Conservation (phyloP, 2,888 invertebrate species). For the Phasia obesa region DNA sequence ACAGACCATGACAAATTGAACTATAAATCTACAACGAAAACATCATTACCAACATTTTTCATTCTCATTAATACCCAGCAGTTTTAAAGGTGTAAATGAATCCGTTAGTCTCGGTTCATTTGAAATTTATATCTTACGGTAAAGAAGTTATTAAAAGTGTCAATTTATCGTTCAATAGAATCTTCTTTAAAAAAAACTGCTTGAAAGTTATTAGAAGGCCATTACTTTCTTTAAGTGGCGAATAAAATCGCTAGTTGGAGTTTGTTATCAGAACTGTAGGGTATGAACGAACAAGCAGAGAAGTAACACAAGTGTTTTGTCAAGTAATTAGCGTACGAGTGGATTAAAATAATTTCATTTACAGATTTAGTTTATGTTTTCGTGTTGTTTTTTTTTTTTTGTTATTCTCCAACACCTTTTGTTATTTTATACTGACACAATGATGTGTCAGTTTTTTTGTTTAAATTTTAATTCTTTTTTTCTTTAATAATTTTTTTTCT, state of each 20-base stretch:
- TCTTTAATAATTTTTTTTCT: background rate
- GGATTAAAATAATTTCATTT: constrained; percentile 69
- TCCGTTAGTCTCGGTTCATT: too few relatives aligned
- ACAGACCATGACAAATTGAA: constrained; percentile 14
- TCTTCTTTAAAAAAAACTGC: too few relatives aligned
- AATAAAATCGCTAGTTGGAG: background rate
- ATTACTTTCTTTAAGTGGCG: background rate
- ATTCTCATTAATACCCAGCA: constrained; percentile 19
- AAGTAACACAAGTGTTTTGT: constrained; percentile 48
- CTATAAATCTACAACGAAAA: constrained; percentile 6
- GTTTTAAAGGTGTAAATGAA: background rate
- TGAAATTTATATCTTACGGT: too few relatives aligned
- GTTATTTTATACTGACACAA: constrained; percentile 2
- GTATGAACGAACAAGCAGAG: background rate
- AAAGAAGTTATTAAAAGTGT: too few relatives aligned
- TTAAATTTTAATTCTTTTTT: background rate
- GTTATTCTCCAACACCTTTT: constrained; percentile 45
- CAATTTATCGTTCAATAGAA: too few relatives aligned
- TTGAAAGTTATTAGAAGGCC: background rate
- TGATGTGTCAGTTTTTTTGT: constrained; percentile 51
- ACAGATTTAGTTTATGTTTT: constrained; percentile 37
- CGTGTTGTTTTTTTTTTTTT: constrained; percentile 18
- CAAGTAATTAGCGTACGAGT: constrained; percentile 73
- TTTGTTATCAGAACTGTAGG: constrained; percentile 8
- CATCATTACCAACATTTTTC: constrained; percentile 5